A percentile compares a stretch with the other conserved stretches of the same genome.
These are phyloP conservation scores for Amaurobius ferox DNA, from an alignment of 2,888 invertebrate genomes.

Conservation along the genomic window DNA sequence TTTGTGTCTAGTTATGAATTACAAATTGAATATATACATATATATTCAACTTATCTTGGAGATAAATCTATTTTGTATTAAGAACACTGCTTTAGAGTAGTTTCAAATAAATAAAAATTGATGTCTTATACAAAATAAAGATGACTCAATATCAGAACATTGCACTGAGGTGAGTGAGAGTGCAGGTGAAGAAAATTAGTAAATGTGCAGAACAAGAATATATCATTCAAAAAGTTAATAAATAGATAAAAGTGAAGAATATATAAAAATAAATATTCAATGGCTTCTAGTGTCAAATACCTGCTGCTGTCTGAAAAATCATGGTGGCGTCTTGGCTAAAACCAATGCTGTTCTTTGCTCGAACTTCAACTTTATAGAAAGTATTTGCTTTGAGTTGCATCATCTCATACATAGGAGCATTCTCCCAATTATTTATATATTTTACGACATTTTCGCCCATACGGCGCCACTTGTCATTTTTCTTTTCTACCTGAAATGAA, in stretches of 20 bases:
- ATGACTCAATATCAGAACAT: constrained; percentile 16
- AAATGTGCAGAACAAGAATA: constrained; percentile 37
- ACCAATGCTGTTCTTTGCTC: constrained; percentile 91
- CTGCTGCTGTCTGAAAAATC: constrained; percentile 89
- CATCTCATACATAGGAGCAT: constrained; percentile 78
- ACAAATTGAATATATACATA: too few species aligned
- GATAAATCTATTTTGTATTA: too few species aligned
- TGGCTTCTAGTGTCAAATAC: constrained; percentile 79
- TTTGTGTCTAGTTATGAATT: too few species aligned
- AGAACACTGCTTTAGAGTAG: too few species aligned
- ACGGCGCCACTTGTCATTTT: constrained; percentile 36
- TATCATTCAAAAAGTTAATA: constrained; percentile 16
- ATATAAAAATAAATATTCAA: constrained; percentile 13
- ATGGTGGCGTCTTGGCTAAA: constrained; percentile 87
- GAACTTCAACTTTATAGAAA: constrained; percentile 88
- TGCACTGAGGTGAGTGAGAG: constrained; percentile 40
- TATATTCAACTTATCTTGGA: too few species aligned
- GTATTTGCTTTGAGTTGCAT: constrained; percentile 86
- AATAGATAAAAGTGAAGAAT: neutral
- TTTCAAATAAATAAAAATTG: too few species aligned
- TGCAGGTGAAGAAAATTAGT: constrained; percentile 47
- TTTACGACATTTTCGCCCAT: constrained; percentile 31
- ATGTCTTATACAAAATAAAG: too few species aligned
- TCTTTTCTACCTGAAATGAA: constrained; percentile 59
- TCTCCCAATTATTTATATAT: constrained; percentile 63